Evolutionary conservation across 2,888 invertebrate species (phyloP), one percentile per base, ranked within the genome.

Genomic region (Pterostichus niger): DNA sequence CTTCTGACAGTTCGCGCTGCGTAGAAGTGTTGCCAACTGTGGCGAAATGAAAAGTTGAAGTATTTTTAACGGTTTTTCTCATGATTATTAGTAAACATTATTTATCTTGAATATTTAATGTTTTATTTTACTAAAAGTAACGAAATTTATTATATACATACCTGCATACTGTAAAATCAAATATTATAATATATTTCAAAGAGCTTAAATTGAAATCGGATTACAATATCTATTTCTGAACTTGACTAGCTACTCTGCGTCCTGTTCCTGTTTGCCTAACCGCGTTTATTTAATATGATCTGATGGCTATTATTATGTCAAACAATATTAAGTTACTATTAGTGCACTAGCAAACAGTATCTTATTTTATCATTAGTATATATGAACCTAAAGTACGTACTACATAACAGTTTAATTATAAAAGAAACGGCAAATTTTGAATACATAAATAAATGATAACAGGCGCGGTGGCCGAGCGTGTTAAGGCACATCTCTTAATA

Each of bases 21-120:
- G 33, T 7, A 3, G 33, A 11, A 80, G 80, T 80, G 80, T 71
- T 40, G 80, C 80, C 80, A 80, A 80, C 80, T 54, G 68, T 54
- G 13, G n/a, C 1, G 46, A 35, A 13, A 15, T 10, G 52, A 68
- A 54, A 80, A 17, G 24, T 3, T 33, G 0, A 15, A 24, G 54
- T 33, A 49, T 52, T 49, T n/a, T 44, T 93, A 40, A 40, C 40
- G 40, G 40, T 5, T 40, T 40, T 40, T 40, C 40, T 40, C 9
- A 7, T 9, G 0, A 5, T 6, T 24, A 24, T 24, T 24, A 24
- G 24, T 24, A 24, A 24, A 24, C 3, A 3, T 24, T 1, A 3
- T 24, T 24, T 24, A 24, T 1, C 24, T 24, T 2, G 2, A 24
- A 24, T 24, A 24, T 24, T 24, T 24, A 24, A 2, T 24, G 3